Evolutionary conservation across 2,888 invertebrate species (phyloP).

Genomic region (Baccha elongata): DNA sequence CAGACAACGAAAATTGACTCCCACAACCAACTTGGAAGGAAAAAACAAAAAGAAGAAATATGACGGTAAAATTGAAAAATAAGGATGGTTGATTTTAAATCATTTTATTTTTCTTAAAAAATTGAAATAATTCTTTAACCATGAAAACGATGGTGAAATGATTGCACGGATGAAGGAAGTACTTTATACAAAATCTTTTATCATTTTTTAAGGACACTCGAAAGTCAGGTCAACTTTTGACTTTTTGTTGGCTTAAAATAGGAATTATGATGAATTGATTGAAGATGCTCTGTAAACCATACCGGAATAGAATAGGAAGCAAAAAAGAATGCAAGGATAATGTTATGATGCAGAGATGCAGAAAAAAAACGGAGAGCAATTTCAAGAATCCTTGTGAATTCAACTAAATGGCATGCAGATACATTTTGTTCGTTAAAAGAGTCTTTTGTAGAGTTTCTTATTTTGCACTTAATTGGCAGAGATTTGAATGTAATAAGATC

Average conservation of each 20-base stretch:
- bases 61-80: background rate
- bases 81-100: slow-evolving; percentile 22
- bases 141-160: background rate
- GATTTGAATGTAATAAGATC: too few relatives aligned
- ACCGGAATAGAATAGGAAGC: background rate
- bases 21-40: slow-evolving; percentile 20
- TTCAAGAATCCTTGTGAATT: background rate
- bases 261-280: slow-evolving; percentile 52
- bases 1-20: slow-evolving; percentile 30
- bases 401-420: background rate
- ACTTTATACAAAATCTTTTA: slow-evolving; percentile 13
- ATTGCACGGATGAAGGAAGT: slow-evolving; percentile 7
- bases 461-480: background rate
- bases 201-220: slow-evolving; percentile 20
- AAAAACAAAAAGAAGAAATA: slow-evolving; percentile 1
- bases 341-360: slow-evolving; percentile 22
- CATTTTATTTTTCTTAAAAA: slow-evolving; percentile 19
- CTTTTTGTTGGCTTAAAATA: slow-evolving; percentile 35
- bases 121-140: slow-evolving; percentile 28
- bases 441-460: background rate
- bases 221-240: slow-evolving; percentile 31
- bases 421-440: background rate
- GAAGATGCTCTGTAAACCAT: slow-evolving; percentile 21
- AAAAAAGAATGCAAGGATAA: background rate
- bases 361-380: background rate